phyloP scores from a whole-genome alignment of 1,140 invertebrate species.

The Drosophila ficusphila region DNA sequence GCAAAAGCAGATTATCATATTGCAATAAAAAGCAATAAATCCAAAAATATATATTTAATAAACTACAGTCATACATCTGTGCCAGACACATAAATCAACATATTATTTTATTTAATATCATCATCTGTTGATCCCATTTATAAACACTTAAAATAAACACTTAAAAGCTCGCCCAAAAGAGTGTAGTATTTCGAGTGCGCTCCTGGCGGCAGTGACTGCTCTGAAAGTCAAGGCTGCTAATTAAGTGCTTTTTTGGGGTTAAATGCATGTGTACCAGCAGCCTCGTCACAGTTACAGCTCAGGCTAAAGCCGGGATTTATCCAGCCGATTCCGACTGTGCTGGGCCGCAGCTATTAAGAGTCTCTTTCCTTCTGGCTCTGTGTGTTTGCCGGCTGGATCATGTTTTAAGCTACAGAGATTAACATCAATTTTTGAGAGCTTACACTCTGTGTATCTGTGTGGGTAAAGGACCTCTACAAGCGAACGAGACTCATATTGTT shows the following conservation, averaged over 20 bases:
- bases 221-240: conserved; percentile 78
- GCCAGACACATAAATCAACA: too few species aligned
- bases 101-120: too few species aligned
- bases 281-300: conserved; percentile 36
- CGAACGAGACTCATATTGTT: conserved; percentile 38
- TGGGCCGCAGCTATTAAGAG: conserved; percentile 57
- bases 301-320: conserved; percentile 35
- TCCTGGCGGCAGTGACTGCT: conserved; percentile 5
- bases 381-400: conserved; percentile 46
- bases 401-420: conserved; percentile 65
- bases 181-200: not conserved
- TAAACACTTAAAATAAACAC: too few species aligned
- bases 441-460: conserved; percentile 46
- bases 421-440: conserved; percentile 78
- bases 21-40: too few species aligned
- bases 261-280: conserved; percentile 51
- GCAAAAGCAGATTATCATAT: too few species aligned
- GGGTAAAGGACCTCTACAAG: not conserved
- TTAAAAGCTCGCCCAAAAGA: not conserved
- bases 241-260: conserved; percentile 73
- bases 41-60: too few species aligned
- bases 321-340: conserved; percentile 40
- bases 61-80: too few species aligned
- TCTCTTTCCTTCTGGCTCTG: conserved; percentile 19
- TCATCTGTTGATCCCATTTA: too few species aligned